Conservation (phyloP, 1,140 invertebrate genomes). For the Drosophila kanapiae region DNA sequence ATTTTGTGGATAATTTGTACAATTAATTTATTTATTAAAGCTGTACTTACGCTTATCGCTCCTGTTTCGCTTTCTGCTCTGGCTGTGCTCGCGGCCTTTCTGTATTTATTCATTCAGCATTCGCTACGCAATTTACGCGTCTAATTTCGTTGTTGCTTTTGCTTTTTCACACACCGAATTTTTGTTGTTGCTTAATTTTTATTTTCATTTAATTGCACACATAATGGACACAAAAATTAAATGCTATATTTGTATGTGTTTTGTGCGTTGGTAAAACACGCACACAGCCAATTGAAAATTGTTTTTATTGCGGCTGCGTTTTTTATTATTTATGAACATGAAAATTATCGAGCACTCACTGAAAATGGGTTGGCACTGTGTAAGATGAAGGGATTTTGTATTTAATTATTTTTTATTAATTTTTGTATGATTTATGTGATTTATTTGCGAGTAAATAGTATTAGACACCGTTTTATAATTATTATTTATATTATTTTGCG, state of each 20-base stretch:
- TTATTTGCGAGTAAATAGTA: background rate
- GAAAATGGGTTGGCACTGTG: slow-evolving; percentile 37
- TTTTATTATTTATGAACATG: slow-evolving; percentile 14
- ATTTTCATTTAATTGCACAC: slow-evolving; percentile 78
- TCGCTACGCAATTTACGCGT: slow-evolving; percentile 80
- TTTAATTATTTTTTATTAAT: background rate
- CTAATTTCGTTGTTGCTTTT: slow-evolving; percentile 64
- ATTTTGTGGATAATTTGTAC: slow-evolving; percentile 3
- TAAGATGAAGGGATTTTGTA: slow-evolving; percentile 7
- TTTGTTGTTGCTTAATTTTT: slow-evolving; percentile 46
- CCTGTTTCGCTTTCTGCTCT: slow-evolving; percentile 27
- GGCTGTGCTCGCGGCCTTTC: slow-evolving; percentile 26
- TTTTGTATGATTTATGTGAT: background rate
- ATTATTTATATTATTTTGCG: background rate
- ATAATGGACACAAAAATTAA: slow-evolving; percentile 62
- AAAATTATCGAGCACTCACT: slow-evolving; percentile 47
- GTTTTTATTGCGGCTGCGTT: slow-evolving; percentile 30
- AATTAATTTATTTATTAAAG: slow-evolving; percentile 30
- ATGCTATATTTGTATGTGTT: slow-evolving; percentile 49
- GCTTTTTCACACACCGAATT: slow-evolving; percentile 71
- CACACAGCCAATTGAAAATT: slow-evolving; percentile 52
- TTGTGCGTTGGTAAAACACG: slow-evolving; percentile 39
- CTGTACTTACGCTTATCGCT: slow-evolving; percentile 73
- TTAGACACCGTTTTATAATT: background rate
- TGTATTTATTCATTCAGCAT: slow-evolving; percentile 72